A percentile compares a stretch with the other conserved stretches of the same genome.
Conservation (phyloP, 2,797 vertebrate genomes). For the Coregonus sp. region DNA sequence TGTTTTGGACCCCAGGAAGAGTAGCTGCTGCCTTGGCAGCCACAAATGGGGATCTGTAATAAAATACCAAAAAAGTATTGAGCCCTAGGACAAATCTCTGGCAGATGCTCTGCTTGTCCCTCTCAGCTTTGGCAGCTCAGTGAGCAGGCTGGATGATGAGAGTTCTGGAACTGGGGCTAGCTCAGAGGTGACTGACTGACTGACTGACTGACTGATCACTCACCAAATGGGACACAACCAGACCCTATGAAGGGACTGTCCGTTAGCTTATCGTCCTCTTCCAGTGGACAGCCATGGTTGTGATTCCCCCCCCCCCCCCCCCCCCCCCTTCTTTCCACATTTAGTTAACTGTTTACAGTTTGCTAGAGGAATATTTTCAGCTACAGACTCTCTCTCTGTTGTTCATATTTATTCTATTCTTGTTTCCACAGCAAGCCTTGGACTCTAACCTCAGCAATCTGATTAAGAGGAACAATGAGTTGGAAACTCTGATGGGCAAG, state of each 20-base stretch:
- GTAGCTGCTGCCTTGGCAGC: no score
- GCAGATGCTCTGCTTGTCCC: constrained; percentile 62
- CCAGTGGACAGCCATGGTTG: constrained; percentile 26
- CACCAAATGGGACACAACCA: constrained; percentile 48
- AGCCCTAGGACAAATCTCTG: constrained; percentile 56
- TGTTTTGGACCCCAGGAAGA: no score
- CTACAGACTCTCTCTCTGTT: constrained; percentile 31
- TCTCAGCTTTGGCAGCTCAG: constrained; percentile 62
- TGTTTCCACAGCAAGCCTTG: constrained; percentile 86
- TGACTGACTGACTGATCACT: no score
- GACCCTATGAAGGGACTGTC: constrained; percentile 43
- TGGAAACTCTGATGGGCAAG: constrained; percentile 96
- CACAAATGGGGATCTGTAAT: no score
- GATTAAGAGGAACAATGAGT: constrained; percentile 98
- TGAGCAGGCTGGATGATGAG: constrained; percentile 40
- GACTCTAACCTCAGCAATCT: constrained; percentile 94
- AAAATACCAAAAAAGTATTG: no score
- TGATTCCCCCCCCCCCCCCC: constrained; percentile 11
- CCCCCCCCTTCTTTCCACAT: constrained; percentile 40
- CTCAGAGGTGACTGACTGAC: no score
- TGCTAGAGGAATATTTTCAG: constrained; percentile 33
- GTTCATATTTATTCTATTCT: neutral
- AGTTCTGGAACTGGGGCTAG: constrained; percentile 29
- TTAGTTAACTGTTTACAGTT: constrained; percentile 41
- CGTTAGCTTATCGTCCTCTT: constrained; percentile 26